These are phyloP conservation scores for Liposcelis brunnea DNA, from an alignment of 2,888 invertebrate genomes.

Conservation along the genomic window DNA sequence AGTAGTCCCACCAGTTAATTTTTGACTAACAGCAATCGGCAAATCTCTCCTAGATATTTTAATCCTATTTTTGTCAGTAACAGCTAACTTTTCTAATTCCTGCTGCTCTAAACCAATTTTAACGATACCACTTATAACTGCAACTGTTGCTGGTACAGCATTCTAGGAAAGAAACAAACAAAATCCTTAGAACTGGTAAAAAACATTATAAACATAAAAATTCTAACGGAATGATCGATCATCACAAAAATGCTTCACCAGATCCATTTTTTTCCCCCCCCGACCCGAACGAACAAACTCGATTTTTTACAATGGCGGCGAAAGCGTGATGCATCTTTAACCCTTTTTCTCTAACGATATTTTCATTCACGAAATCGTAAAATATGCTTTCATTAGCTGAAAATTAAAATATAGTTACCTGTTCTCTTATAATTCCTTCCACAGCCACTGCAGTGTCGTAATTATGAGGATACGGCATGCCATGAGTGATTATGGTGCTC, in stretches of 20 bases:
- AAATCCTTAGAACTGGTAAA: too few species aligned
- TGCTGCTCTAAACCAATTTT: slow-evolving; percentile 54
- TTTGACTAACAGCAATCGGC: slow-evolving; percentile 50
- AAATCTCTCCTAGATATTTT: slow-evolving; percentile 85
- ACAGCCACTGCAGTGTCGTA: slow-evolving; percentile 66
- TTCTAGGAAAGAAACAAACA: slow-evolving; percentile 42
- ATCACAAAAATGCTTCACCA: too few species aligned
- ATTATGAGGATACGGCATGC: slow-evolving; percentile 91
- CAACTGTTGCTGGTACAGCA: slow-evolving; percentile 83
- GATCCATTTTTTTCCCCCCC: too few species aligned
- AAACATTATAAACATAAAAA: too few species aligned
- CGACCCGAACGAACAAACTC: too few species aligned
- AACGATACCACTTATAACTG: slow-evolving; percentile 64
- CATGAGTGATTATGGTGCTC: slow-evolving; percentile 95
- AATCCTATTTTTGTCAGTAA: slow-evolving; percentile 30
- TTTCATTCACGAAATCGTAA: too few species aligned
- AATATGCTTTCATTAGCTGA: too few species aligned
- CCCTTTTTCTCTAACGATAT: too few species aligned
- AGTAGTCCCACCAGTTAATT: slow-evolving; percentile 78
- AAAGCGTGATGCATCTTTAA: too few species aligned
- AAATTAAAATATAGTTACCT: too few species aligned
- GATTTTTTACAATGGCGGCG: too few species aligned
- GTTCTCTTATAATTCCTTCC: slow-evolving; percentile 54
- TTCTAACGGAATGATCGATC: too few species aligned
- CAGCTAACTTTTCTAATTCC: slow-evolving; percentile 48